Evolutionary conservation across 2,113 vertebrate genomes (phyloP).

Genomic region (Lontra canadensis): DNA sequence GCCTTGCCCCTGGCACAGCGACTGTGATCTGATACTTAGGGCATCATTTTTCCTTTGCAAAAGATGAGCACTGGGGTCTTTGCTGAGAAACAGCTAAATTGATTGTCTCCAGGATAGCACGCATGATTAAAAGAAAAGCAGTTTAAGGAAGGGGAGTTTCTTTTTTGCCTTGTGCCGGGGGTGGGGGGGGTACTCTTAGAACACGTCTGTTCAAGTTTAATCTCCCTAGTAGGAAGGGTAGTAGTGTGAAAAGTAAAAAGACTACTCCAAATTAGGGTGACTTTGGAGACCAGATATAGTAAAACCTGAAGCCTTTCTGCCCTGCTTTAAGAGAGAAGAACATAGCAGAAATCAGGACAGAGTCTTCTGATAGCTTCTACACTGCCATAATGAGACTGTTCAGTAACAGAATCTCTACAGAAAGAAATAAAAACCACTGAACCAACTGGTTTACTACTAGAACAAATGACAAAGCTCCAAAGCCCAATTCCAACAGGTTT

Average conservation of each 20-base stretch:
- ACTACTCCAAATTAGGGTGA: background rate
- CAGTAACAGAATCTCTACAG: background rate
- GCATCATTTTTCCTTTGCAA: constrained; percentile 10
- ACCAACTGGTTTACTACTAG: background rate
- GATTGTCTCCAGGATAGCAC: background rate
- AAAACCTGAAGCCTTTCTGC: background rate
- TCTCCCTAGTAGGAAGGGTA: background rate
- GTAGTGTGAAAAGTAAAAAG: background rate
- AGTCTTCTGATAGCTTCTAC: background rate
- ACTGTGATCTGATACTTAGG: background rate
- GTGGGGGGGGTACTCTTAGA: background rate
- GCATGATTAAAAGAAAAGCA: background rate
- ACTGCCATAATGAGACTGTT: background rate
- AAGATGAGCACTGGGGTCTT: background rate
- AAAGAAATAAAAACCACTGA: background rate
- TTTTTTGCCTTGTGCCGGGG: background rate
- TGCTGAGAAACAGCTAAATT: background rate
- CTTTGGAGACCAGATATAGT: background rate
- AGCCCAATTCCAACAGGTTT: background rate
- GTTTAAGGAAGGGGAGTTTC: background rate
- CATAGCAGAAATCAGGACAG: background rate
- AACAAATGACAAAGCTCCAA: background rate
- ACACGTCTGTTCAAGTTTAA: background rate
- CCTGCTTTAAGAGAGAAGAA: background rate
- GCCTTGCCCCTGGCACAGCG: background rate